phyloP scores from a whole-genome alignment of 2,113 vertebrate genomes.

The Trematomus loennbergii region DNA sequence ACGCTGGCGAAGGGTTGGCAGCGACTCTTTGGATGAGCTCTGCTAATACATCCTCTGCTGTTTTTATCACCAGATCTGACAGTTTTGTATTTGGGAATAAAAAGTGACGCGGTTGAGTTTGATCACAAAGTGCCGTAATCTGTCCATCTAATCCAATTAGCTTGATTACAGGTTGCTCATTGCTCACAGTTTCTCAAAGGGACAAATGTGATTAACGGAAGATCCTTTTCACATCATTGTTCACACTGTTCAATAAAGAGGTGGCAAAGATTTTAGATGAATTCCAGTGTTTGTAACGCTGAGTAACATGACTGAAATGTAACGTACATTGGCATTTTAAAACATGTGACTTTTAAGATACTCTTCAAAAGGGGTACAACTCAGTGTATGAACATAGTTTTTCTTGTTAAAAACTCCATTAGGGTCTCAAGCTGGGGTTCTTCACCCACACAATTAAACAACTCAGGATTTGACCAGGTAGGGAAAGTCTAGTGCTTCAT shows the following conservation, averaged over 20 bases:
- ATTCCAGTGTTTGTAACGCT: neutral
- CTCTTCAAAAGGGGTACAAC: too few species aligned
- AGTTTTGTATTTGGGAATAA: slow-evolving; percentile 50
- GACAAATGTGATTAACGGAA: neutral
- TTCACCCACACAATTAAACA: too few species aligned
- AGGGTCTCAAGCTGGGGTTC: too few species aligned
- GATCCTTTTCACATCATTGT: neutral
- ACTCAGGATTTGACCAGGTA: too few species aligned
- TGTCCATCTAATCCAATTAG: neutral
- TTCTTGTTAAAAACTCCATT: too few species aligned
- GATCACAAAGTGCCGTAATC: slow-evolving; percentile 6
- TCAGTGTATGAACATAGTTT: too few species aligned
- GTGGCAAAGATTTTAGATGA: slow-evolving; percentile 1
- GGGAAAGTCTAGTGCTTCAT: too few species aligned
- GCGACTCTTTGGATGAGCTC: slow-evolving; percentile 43
- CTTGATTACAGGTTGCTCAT: neutral
- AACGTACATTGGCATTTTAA: too few species aligned
- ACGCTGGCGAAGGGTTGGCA: slow-evolving; percentile 10
- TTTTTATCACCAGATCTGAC: slow-evolving; percentile 63
- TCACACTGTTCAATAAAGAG: neutral
- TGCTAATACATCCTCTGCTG: slow-evolving; percentile 47
- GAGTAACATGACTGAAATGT: too few species aligned
- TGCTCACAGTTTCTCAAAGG: neutral
- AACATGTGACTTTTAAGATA: too few species aligned
- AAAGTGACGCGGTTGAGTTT: neutral